Percentiles rank a stretch among this genome's conserved stretches.
phyloP scores from a whole-genome alignment of 2,888 invertebrate genomes.

The Drosophila subsilvestris region DNA sequence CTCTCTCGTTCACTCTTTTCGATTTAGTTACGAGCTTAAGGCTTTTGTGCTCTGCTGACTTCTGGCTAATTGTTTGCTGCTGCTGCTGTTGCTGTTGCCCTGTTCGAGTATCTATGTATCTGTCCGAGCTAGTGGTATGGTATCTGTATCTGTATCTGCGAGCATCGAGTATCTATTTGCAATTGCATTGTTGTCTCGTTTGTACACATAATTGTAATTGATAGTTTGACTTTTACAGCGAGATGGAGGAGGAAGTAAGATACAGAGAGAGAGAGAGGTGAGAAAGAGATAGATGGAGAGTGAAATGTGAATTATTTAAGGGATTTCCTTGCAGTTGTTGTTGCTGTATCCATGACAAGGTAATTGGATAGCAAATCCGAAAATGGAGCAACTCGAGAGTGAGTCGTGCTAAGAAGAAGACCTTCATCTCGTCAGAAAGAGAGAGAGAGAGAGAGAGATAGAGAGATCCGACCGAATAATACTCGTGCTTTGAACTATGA shows the following conservation, averaged over 20 bases:
- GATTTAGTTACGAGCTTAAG: constrained; percentile 53
- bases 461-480: background rate
- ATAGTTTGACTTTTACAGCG: constrained; percentile 47
- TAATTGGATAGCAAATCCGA: constrained; percentile 60
- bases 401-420: constrained; percentile 1
- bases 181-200: constrained; percentile 34
- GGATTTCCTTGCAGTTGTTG: constrained; percentile 50
- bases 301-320: constrained; percentile 68
- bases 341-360: constrained; percentile 48
- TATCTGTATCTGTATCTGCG: constrained; percentile 41
- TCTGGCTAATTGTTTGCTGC: constrained; percentile 48
- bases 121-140: constrained; percentile 25
- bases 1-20: constrained; percentile 8
- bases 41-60: constrained; percentile 53
- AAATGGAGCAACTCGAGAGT: constrained; percentile 51
- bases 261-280: constrained; percentile 10
- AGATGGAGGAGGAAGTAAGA: background rate
- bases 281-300: constrained; percentile 13
- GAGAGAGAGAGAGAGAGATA: too few species aligned
- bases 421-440: constrained; percentile 20
- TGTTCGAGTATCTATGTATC: constrained; percentile 30
- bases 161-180: constrained; percentile 45
- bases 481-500: constrained; percentile 60
- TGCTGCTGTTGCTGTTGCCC: constrained; percentile 25
- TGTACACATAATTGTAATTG: constrained; percentile 56